phyloP scores from a whole-genome alignment of 2,113 vertebrate genomes.

The Pseudorhombus dupliciocellatus region DNA sequence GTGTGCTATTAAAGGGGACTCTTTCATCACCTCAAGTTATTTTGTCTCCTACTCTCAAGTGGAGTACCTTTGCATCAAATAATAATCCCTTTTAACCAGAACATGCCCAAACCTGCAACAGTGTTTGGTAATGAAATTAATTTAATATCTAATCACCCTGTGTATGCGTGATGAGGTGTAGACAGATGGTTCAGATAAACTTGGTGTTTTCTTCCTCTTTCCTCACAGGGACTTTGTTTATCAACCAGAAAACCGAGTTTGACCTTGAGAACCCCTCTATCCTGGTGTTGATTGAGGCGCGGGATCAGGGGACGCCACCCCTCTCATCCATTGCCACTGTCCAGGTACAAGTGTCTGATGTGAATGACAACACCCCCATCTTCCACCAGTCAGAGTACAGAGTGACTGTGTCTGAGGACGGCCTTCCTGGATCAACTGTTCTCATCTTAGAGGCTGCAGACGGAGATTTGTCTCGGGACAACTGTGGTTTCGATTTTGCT shows the following conservation, averaged over 20 bases:
- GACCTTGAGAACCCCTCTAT: slow-evolving; percentile 83
- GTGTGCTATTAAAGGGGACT: slow-evolving; percentile 25
- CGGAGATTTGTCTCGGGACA: slow-evolving; percentile 86
- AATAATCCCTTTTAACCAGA: not conserved
- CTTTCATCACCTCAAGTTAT: slow-evolving; percentile 3
- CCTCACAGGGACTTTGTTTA: slow-evolving; percentile 85
- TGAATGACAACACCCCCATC: slow-evolving; percentile 91
- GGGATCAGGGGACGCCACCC: slow-evolving; percentile 85
- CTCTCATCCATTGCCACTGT: slow-evolving; percentile 86
- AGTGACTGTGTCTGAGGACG: slow-evolving; percentile 87
- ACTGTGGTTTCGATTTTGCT: slow-evolving; percentile 91
- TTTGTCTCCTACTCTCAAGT: slow-evolving; percentile 17
- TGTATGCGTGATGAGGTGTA: slow-evolving; percentile 3
- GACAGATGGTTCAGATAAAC: not conserved
- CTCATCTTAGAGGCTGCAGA: slow-evolving; percentile 89
- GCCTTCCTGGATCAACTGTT: slow-evolving; percentile 88
- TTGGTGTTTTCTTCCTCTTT: slow-evolving; percentile 9
- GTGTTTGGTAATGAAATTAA: slow-evolving; percentile 4
- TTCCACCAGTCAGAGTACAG: slow-evolving; percentile 88
- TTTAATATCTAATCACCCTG: not conserved
- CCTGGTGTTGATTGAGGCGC: slow-evolving; percentile 89
- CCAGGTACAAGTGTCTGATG: slow-evolving; percentile 89
- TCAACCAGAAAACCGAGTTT: slow-evolving; percentile 80
- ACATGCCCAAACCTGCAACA: not conserved
- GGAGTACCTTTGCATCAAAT: slow-evolving; percentile 13